These are phyloP conservation scores for Trachelus tabidus DNA, from an alignment of 2,888 invertebrate species.

Conservation along the genomic window DNA sequence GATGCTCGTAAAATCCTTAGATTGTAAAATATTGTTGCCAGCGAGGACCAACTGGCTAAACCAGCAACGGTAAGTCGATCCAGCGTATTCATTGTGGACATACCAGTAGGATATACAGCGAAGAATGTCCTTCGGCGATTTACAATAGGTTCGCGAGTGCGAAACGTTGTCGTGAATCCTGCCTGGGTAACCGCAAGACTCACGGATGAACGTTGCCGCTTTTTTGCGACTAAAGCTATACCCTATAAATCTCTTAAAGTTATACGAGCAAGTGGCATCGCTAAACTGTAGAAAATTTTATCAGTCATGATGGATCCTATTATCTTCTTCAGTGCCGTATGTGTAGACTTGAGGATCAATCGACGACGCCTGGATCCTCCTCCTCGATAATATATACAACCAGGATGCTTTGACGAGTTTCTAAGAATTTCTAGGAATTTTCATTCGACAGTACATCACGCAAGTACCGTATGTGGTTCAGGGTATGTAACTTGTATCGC, in stretches of 20 bases:
- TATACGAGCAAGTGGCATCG: not conserved
- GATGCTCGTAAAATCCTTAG: slow-evolving; percentile 57
- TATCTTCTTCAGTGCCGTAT: not conserved
- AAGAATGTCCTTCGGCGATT: not conserved
- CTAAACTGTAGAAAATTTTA: not conserved
- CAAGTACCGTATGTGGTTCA: not conserved
- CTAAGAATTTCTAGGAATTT: not conserved
- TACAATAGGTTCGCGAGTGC: not conserved
- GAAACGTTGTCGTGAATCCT: not conserved
- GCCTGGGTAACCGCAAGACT: not conserved
- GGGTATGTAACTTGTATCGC: not conserved
- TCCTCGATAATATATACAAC: no score
- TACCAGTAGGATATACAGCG: not conserved
- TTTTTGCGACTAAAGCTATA: not conserved
- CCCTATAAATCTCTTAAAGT: not conserved
- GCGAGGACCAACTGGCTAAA: slow-evolving; percentile 9
- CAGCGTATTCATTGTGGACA: not conserved
- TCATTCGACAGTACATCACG: not conserved
- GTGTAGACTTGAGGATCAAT: not conserved
- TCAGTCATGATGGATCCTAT: not conserved
- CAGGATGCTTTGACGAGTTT: not conserved
- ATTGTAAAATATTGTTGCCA: slow-evolving; percentile 60
- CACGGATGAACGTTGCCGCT: not conserved
- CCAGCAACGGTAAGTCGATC: not conserved
- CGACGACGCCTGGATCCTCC: not conserved